Conservation (phyloP, 1,140 invertebrate species). For the Trichonephila inaurata region DNA sequence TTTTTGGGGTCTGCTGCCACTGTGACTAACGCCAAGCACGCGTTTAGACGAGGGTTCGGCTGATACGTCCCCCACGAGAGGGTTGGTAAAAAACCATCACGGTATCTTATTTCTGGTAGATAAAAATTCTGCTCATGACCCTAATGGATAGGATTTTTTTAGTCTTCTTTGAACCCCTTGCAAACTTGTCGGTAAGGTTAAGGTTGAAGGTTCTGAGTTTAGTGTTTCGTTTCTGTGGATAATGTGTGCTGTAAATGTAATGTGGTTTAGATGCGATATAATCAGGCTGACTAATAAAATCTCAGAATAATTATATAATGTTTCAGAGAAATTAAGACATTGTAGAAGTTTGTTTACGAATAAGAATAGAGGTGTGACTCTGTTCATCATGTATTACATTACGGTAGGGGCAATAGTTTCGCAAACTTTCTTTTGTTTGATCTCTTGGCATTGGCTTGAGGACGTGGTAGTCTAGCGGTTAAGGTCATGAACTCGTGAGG, state of each 20-base stretch:
- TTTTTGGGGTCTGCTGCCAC: constrained; percentile 26
- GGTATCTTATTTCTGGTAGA: constrained; percentile 2
- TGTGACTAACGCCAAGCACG: constrained; percentile 59
- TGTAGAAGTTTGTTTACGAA: too few species aligned
- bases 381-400: too few species aligned
- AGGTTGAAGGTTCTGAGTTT: not conserved
- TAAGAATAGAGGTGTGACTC: too few species aligned
- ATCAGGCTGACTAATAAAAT: not conserved
- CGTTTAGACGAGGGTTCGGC: constrained; percentile 21
- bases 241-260: not conserved
- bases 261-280: not conserved
- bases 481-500: too few species aligned
- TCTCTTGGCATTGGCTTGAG: too few species aligned
- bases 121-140: constrained; percentile 6
- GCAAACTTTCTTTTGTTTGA: too few species aligned
- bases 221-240: not conserved
- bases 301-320: too few species aligned
- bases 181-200: not conserved
- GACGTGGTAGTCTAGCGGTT: too few species aligned
- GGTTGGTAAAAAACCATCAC: not conserved
- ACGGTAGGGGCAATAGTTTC: too few species aligned
- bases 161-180: not conserved
- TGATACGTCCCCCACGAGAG: not conserved
- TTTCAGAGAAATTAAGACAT: too few species aligned
- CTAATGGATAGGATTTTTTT: constrained; percentile 1